Conservation (phyloP, 1,140 invertebrate genomes). For the Apolygus lucorum region DNA sequence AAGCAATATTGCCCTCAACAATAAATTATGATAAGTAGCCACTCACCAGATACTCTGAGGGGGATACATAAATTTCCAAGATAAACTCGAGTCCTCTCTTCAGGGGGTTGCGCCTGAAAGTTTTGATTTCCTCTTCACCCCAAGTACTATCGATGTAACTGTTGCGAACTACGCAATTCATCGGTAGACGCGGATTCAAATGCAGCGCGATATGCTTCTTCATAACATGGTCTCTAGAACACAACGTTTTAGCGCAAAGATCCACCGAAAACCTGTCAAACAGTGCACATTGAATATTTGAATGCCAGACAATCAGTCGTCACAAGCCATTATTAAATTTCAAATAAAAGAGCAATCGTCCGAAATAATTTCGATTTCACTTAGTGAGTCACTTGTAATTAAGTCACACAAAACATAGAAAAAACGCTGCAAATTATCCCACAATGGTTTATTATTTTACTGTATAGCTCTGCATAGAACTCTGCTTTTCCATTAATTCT, state of each 20-base stretch:
- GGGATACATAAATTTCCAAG: constrained; percentile 20
- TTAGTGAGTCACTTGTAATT: too few species aligned
- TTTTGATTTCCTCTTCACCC: constrained; percentile 12
- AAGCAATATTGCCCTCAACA: too few species aligned
- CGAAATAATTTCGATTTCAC: not conserved
- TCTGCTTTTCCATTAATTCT: too few species aligned
- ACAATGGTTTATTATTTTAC: not conserved
- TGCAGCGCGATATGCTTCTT: constrained; percentile 19
- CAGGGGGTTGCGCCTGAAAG: constrained; percentile 1
- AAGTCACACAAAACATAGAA: too few species aligned
- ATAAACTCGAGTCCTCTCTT: not conserved
- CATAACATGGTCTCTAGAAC: not conserved
- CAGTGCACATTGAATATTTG: not conserved
- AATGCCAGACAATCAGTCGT: not conserved
- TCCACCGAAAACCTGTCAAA: not conserved
- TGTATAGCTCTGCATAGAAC: too few species aligned
- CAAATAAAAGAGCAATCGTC: not conserved
- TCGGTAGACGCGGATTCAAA: constrained; percentile 7
- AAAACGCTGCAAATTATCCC: not conserved
- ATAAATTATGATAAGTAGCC: too few species aligned
- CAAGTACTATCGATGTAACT: constrained; percentile 9
- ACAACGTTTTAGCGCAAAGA: not conserved
- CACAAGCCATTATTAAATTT: not conserved
- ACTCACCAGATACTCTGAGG: constrained; percentile 9
- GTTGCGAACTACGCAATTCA: constrained; percentile 17